phyloP scores from a whole-genome alignment of 2,797 vertebrate species.

The Sylvia borin region DNA sequence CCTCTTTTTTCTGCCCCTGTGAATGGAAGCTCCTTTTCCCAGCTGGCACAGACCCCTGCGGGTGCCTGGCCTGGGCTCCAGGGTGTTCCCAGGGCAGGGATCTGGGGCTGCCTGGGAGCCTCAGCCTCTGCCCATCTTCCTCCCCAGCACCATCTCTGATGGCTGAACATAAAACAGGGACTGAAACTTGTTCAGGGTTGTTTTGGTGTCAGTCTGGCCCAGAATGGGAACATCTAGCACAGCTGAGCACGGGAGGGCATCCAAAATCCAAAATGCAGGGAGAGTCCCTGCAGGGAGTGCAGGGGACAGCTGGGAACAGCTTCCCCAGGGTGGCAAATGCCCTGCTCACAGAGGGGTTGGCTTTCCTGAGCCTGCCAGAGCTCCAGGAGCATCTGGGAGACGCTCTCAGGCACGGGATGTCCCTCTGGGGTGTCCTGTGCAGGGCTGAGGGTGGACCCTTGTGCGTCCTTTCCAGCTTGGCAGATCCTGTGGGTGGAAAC shows the following conservation, averaged over 20 bases:
- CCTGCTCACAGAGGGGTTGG: background rate
- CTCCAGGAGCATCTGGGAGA: background rate
- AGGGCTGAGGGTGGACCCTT: background rate
- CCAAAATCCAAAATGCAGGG: background rate
- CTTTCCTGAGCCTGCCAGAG: background rate
- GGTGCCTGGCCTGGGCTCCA: fast-evolving
- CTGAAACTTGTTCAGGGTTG: fast-evolving
- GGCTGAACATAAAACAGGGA: fast-evolving
- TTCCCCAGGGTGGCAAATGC: fast-evolving
- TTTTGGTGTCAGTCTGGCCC: fast-evolving
- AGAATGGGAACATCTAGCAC: background rate
- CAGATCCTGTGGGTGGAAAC: background rate
- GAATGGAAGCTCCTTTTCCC: background rate
- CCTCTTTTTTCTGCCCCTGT: background rate
- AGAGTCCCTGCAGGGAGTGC: fast-evolving
- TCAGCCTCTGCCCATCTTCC: fast-evolving
- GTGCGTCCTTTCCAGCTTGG: background rate
- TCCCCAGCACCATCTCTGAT: background rate
- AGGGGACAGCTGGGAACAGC: fast-evolving
- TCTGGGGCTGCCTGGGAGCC: background rate
- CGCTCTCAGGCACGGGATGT: fast-evolving
- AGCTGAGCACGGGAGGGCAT: background rate
- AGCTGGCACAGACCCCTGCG: background rate
- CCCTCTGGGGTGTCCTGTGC: background rate
- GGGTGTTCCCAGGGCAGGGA: fast-evolving